A percentile compares a stretch with the other conserved stretches of the same genome.
Conservation (phyloP, 2,797 vertebrate genomes). For the Microctenopoma stevenorrisi region DNA sequence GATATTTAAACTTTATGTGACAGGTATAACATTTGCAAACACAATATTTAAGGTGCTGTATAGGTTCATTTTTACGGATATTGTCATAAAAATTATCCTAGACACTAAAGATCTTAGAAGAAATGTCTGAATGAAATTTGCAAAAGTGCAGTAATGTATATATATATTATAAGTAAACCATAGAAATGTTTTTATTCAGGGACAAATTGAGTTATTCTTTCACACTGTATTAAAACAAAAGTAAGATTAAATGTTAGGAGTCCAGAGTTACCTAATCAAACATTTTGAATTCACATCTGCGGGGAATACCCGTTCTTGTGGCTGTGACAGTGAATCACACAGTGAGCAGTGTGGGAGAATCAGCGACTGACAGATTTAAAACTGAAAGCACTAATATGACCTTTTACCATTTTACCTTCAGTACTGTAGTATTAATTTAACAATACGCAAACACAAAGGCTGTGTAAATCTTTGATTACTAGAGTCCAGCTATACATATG, state of each 20-base stretch:
- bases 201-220: neutral
- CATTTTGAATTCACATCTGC: conserved; percentile 25
- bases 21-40: neutral
- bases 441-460: neutral
- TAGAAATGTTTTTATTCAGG: neutral
- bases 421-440: neutral
- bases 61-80: neutral
- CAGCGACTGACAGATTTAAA: conserved; percentile 54
- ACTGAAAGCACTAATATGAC: conserved; percentile 48
- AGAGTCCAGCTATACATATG: neutral
- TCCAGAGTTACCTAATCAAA: conserved; percentile 13
- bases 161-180: neutral
- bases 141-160: no score
- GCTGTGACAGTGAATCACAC: conserved; percentile 61
- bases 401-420: conserved; percentile 27
- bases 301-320: conserved; percentile 57
- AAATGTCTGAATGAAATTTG: no score
- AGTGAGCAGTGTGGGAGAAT: conserved; percentile 58
- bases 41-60: no score
- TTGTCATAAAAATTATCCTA: neutral
- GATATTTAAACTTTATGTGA: neutral
- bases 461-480: conserved; percentile 4
- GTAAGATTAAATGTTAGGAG: neutral
- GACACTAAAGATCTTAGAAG: neutral
- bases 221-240: conserved; percentile 12